Evolutionary conservation across 2,113 vertebrate genomes (phyloP).

Genomic region (Geococcyx californianus): DNA sequence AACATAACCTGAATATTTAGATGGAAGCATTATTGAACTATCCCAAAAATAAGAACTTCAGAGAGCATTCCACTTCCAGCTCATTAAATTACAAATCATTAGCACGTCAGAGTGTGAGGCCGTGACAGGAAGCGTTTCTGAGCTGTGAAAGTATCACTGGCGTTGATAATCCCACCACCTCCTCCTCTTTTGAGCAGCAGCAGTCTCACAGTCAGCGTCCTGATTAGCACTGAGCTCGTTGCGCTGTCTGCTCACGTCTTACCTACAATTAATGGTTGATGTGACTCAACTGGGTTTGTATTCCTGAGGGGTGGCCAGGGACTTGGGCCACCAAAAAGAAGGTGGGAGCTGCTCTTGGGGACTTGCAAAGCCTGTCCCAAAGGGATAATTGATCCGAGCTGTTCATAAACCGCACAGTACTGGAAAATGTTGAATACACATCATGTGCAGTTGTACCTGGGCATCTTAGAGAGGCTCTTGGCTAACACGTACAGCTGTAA

Average conservation of each 20-base stretch:
- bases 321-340: background rate
- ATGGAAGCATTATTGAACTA: background rate
- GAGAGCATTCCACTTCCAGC: background rate
- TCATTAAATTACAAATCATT: constrained; percentile 41
- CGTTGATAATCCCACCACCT: background rate
- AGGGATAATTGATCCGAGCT: background rate
- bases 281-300: background rate
- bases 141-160: background rate
- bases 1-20: background rate
- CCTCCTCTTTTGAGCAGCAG: background rate
- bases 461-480: background rate
- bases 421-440: rapidly evolving
- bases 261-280: background rate
- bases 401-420: background rate
- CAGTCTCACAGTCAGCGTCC: background rate
- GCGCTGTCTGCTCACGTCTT: background rate
- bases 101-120: background rate
- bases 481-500: background rate
- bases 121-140: background rate
- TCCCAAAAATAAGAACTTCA: constrained; percentile 10
- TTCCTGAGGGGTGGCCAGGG: background rate
- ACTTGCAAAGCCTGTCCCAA: background rate
- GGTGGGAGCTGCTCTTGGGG: background rate
- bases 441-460: background rate
- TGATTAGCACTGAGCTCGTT: background rate